These are phyloP conservation scores for Procambarus virginalis DNA, from an alignment of 1,140 invertebrate genomes.

Conservation along the genomic window DNA sequence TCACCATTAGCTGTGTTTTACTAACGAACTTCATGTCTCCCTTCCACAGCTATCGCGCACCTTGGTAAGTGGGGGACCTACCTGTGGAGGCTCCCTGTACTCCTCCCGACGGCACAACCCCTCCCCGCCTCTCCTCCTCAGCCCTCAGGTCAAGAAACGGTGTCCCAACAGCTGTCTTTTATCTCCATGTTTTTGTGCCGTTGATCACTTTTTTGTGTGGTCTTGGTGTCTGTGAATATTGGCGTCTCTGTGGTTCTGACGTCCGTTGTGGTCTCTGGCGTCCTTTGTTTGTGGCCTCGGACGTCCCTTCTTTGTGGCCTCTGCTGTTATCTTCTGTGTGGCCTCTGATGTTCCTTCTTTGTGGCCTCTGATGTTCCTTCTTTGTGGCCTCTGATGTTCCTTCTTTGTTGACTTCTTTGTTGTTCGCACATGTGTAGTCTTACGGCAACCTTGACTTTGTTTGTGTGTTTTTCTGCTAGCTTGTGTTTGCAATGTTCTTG, in stretches of 20 bases:
- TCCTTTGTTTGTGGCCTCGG: no score
- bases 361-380: background rate
- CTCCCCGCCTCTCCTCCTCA: conserved; percentile 65
- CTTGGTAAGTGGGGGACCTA: conserved; percentile 57
- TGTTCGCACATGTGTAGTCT: background rate
- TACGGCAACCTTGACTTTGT: background rate
- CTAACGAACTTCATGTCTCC: background rate
- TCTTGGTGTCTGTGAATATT: conserved; percentile 4
- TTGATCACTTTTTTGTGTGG: background rate
- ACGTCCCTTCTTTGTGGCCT: no score
- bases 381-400: background rate
- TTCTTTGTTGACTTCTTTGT: conserved; percentile 6
- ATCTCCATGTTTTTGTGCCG: background rate
- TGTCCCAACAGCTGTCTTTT: conserved; percentile 41
- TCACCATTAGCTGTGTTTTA: background rate
- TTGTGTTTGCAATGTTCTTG: background rate
- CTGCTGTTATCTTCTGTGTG: background rate
- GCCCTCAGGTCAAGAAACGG: conserved; percentile 57
- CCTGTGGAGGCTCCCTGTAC: conserved; percentile 60
- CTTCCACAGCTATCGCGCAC: conserved; percentile 59
- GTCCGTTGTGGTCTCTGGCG: conserved; percentile 3
- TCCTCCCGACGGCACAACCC: conserved; percentile 60
- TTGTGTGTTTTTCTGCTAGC: conserved; percentile 7
- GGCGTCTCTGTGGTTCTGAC: background rate
- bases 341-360: background rate